Base-by-base conservation (phyloP, 2,113 vertebrate species). In the Eulemur macaco region DNA sequence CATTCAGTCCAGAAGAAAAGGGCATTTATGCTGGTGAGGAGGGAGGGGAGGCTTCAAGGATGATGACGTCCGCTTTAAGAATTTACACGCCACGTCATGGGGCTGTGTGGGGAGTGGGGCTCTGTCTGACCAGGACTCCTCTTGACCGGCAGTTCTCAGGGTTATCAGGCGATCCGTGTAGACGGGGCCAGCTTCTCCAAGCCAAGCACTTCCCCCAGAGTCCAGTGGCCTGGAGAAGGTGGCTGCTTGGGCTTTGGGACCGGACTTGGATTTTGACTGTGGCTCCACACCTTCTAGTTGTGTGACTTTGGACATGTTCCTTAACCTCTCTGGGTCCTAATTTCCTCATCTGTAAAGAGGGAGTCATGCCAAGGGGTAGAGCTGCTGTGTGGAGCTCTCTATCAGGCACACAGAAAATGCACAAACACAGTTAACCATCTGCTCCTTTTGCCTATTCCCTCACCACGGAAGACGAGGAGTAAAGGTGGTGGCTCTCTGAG, bases 1-100 rank as follows among this genome's bases (percentile, higher is more conserved):
- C 97, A 97, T 92, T 89, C 81, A 86, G 96, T 76, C 77, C 69
- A 71, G 87, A 97, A 88, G 97, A 96, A 93, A 60, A 69, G 94
- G 89, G 47, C 91, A 52, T 97, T 96, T 96, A 90, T 96, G 93
- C 27, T 64, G 94, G 93, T 3, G 50, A 45, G 18, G 21, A 77
- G 56, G n/a, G 87, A 92, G 86, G 90, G 88, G 66, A 80, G 92
- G 96, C 91, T 96, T 94, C 80, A 83, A 80, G 88, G 52, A 77
- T 69, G 92, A 94, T 91, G 97, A 91, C 94, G 73, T 94, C 85
- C n/a, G 10, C 90, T 96, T 15, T 81, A 76, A 97, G 97, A 95
- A 74, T 27, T 71, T 47, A 7, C 52, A 52, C 71, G 78, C 66
- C 88, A 69, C 60, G 96, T 95, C 68, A 54, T 84, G 37, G 60